phyloP scores from a whole-genome alignment of 2,113 vertebrate species.

The Ceratotherium simum region DNA sequence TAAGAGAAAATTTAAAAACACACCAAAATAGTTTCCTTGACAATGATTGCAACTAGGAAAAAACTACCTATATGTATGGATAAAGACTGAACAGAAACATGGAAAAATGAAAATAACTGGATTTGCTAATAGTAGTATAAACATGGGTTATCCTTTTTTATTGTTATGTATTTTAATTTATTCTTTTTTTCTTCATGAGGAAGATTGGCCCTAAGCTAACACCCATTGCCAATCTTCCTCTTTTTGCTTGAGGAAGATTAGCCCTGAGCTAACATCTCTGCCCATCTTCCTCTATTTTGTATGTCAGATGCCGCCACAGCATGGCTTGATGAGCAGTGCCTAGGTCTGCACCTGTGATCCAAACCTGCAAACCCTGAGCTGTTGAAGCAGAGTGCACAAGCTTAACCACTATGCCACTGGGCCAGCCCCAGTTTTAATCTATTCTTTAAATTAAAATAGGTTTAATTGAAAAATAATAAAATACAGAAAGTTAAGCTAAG shows the following conservation, averaged over 20 bases:
- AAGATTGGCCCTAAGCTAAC: too few species aligned
- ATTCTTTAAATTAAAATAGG: background rate
- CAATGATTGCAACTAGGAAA: background rate
- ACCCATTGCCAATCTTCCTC: too few species aligned
- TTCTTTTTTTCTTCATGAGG: background rate
- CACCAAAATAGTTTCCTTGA: background rate
- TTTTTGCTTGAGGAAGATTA: too few species aligned
- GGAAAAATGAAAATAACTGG: background rate
- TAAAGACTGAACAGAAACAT: background rate
- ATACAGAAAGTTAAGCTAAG: background rate
- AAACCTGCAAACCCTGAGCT: too few species aligned
- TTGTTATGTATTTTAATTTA: background rate
- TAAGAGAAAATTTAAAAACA: background rate
- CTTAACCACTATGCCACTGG: too few species aligned
- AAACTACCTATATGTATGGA: background rate
- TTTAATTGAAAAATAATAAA: background rate
- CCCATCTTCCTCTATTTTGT: too few species aligned
- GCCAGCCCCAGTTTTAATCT: background rate
- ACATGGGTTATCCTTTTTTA: background rate
- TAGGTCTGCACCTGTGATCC: too few species aligned
- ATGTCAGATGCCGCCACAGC: too few species aligned
- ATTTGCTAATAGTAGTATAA: background rate
- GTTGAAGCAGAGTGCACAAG: too few species aligned
- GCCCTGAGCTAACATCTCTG: too few species aligned
- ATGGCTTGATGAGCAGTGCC: too few species aligned